Evolutionary conservation across 2,888 invertebrate genomes (phyloP).

Genomic region (Drosophila mimetica): DNA sequence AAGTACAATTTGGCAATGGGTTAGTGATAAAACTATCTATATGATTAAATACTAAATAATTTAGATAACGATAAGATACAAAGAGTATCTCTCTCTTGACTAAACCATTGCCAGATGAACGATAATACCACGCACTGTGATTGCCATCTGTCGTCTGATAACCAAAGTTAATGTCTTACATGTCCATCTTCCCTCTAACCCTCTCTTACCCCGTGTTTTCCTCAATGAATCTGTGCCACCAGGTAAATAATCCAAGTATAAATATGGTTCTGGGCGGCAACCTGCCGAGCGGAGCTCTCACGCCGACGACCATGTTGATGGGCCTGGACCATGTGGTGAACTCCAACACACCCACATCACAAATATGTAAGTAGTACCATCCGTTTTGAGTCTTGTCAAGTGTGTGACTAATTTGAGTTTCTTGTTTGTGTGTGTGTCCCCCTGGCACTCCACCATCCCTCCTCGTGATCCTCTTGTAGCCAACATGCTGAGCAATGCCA

Average conservation of each 20-base stretch:
- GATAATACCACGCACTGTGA: not conserved
- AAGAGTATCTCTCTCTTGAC: too few species aligned
- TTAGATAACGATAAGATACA: too few species aligned
- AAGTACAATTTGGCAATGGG: not conserved
- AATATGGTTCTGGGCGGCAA: conserved; percentile 45
- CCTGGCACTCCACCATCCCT: not conserved
- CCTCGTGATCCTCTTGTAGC: conserved; percentile 44
- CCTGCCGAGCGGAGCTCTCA: conserved; percentile 65
- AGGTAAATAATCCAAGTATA: conserved; percentile 76
- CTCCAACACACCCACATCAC: conserved; percentile 52
- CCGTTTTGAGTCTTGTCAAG: not conserved
- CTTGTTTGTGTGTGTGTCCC: not conserved
- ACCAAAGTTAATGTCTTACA: conserved; percentile 2
- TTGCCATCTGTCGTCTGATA: conserved; percentile 4
- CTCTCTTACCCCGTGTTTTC: not conserved
- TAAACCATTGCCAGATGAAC: not conserved
- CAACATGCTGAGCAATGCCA: conserved; percentile 53
- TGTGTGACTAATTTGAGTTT: conserved; percentile 32
- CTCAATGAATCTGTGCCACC: conserved; percentile 6
- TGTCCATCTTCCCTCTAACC: not conserved
- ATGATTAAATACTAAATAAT: too few species aligned
- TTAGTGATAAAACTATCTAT: not conserved
- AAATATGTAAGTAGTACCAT: conserved; percentile 67
- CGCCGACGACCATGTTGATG: conserved; percentile 53
- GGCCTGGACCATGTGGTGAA: conserved; percentile 58